These are phyloP conservation scores for Galbula dea DNA, from an alignment of 2,113 vertebrate genomes.

Conservation along the genomic window DNA sequence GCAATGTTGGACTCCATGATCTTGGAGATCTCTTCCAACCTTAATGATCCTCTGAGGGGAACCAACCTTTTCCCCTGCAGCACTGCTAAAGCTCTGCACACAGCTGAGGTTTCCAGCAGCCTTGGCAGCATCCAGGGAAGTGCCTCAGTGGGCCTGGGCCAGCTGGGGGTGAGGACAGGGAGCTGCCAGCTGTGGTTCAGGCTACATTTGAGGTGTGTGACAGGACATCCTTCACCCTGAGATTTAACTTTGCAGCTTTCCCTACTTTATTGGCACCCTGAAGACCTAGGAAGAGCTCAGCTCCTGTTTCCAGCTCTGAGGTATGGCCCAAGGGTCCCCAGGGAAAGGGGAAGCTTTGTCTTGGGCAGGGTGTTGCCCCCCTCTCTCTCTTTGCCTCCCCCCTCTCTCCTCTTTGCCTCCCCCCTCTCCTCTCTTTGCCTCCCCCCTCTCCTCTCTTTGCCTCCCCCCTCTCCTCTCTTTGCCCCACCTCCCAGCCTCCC, in stretches of 20 bases:
- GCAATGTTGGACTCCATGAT: too few species aligned
- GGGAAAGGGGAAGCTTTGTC: neutral
- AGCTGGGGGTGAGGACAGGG: neutral
- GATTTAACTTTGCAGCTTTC: neutral
- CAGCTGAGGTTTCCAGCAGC: neutral
- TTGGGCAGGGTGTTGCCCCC: neutral
- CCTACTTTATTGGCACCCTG: neutral
- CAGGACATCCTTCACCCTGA: rapidly evolving
- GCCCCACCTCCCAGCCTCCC: neutral
- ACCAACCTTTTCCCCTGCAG: neutral
- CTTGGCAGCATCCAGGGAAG: neutral
- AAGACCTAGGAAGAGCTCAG: neutral
- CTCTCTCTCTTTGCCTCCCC: neutral
- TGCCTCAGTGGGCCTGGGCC: neutral
- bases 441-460: neutral
- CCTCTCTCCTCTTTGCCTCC: neutral
- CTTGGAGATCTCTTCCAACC: too few species aligned
- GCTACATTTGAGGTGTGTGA: neutral
- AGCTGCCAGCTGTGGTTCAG: neutral
- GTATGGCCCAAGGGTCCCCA: neutral
- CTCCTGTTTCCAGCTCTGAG: neutral
- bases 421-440: neutral
- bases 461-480: neutral
- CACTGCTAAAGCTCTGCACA: rapidly evolving
- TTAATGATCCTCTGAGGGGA: too few species aligned